Base-by-base conservation (phyloP, 2,797 vertebrate species). In the Staurois parvus region DNA sequence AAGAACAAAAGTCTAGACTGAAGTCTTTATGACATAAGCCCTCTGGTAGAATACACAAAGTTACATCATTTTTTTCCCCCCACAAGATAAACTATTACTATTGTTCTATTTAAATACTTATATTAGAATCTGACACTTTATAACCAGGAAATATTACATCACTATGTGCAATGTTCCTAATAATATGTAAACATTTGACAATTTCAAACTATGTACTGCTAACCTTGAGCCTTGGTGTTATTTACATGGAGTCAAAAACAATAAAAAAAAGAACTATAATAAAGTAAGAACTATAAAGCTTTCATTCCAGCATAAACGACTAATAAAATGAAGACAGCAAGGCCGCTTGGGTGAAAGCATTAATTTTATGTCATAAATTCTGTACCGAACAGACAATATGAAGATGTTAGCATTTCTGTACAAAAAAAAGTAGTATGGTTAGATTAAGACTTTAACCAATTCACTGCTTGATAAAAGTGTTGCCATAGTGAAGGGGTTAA, bases 321-420 rank as follows among this genome's bases (percentile, higher is more conserved):
- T 9, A 42, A 88, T 85, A 88, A 80, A 89, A 90, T 87, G 1
- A 42, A 72, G 86, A 90, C 87, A 85, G 78, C 34, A 89, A 85
- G 88, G 89, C 85, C 88, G 62, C 84, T 45, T 84, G 90, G 89
- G 91, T 90, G 89, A 92, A 91, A 74, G 88, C 85, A 85, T 91
- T 89, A 90, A 76, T 90, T 91, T 92, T 91, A 87, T 70, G 84
- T 90, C 90, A 93, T 81, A 89, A 92, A 93, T 92, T 87, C 88
- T 91, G 86, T 89, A 91, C 88, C 90, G 88, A 90, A 90, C 72
- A 19, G 90, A 88, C 75, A 92, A 86, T 84, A 84, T 89, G 91
- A 93, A 87, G 90, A 90, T 6, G 83, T 91, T 88, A 90, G 87
- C 88, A 89, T 70, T 83, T 90, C 89, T 88, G 89, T 91, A 93